Conservation (phyloP, 2,113 vertebrate genomes). For the Steatornis caripensis region DNA sequence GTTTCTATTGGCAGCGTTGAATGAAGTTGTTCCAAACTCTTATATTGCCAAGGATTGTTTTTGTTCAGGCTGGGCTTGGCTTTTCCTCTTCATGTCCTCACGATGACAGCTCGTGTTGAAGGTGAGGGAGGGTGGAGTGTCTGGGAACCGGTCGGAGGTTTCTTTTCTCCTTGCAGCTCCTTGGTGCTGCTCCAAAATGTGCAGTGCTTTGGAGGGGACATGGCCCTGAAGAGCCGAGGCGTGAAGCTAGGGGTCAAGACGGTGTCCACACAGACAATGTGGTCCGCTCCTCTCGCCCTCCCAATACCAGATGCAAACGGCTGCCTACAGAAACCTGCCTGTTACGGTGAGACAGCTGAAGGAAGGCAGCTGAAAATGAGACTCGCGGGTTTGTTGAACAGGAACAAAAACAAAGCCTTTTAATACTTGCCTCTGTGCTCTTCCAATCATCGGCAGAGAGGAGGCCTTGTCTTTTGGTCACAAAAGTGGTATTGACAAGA, state of each 20-base stretch:
- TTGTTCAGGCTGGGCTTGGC: not conserved
- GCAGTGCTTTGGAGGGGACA: not conserved
- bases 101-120: not conserved
- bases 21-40: not conserved
- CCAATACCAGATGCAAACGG: not conserved
- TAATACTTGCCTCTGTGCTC: not conserved
- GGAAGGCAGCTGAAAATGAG: not conserved
- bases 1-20: slow-evolving; percentile 12
- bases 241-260: not conserved
- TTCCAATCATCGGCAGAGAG: not conserved
- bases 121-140: slow-evolving; percentile 7
- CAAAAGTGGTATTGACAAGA: not conserved
- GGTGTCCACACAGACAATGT: fast-evolving
- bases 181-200: not conserved
- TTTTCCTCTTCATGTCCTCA: not conserved
- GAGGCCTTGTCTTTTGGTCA: not conserved
- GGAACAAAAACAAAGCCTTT: slow-evolving; percentile 1
- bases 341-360: not conserved
- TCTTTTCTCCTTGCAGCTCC: not conserved
- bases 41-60: not conserved
- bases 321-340: not conserved
- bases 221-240: not conserved
- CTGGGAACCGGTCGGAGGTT: not conserved
- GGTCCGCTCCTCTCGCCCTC: not conserved
- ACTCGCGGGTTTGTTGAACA: not conserved